These are phyloP conservation scores for Sebastes flavidus DNA, from an alignment of 2,797 vertebrate species.

Conservation along the genomic window DNA sequence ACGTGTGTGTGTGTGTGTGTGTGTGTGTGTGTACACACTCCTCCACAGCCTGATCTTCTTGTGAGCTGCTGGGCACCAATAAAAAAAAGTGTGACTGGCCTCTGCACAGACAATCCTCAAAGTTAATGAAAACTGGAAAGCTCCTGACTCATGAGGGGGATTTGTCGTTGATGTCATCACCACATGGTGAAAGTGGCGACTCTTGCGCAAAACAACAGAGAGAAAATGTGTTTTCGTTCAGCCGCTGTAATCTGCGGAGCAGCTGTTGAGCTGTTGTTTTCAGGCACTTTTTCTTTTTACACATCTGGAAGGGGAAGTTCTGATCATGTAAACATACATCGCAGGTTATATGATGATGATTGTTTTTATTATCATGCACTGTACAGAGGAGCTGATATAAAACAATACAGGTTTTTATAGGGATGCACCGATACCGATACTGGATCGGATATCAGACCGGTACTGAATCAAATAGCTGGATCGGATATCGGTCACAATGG, in stretches of 20 bases:
- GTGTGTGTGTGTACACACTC: neutral
- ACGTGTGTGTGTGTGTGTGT: neutral
- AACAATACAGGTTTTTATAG: neutral
- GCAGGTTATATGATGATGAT: neutral
- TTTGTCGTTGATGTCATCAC: slow-evolving; percentile 57
- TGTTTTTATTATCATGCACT: neutral
- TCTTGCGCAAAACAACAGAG: slow-evolving; percentile 45
- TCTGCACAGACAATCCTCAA: neutral
- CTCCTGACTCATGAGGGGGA: slow-evolving; percentile 41
- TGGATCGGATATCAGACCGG: too few relatives aligned
- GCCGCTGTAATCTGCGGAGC: slow-evolving; percentile 60
- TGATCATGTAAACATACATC: neutral
- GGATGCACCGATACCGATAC: too few relatives aligned
- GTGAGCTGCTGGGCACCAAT: neutral
- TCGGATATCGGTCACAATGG: too few relatives aligned
- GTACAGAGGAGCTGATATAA: neutral
- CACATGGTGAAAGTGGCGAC: slow-evolving; percentile 42
- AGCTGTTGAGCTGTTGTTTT: slow-evolving; percentile 68
- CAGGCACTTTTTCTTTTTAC: slow-evolving; percentile 17
- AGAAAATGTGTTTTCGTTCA: slow-evolving; percentile 62
- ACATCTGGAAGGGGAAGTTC: slow-evolving; percentile 19
- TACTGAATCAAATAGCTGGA: too few relatives aligned
- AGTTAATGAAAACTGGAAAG: slow-evolving; percentile 58
- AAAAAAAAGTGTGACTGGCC: neutral
- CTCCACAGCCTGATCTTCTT: neutral